Evolutionary conservation across 2,797 vertebrate species (phyloP).

Genomic region (Taenioides sp.): DNA sequence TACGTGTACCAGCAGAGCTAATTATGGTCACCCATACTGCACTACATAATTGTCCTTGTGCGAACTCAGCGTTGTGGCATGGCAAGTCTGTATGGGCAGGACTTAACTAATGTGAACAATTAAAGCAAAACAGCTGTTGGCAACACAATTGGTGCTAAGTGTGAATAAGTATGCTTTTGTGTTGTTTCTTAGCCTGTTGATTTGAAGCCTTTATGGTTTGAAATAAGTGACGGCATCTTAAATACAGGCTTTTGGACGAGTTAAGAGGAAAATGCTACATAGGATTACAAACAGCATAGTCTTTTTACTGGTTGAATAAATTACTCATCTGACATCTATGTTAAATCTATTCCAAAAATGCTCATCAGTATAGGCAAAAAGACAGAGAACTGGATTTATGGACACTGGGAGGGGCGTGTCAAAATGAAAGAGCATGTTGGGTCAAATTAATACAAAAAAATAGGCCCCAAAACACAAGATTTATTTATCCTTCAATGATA

Average conservation of each 20-base stretch:
- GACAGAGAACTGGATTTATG: neutral
- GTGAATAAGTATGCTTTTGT: neutral
- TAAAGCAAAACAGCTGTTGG: constrained; percentile 13
- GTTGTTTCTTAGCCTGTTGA: neutral
- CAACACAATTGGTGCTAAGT: neutral
- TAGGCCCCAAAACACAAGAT: neutral
- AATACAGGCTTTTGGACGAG: neutral
- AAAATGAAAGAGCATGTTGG: neutral
- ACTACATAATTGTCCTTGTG: constrained; percentile 34
- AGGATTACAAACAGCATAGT: neutral
- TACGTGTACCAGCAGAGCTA: constrained; percentile 15
- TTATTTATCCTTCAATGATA: neutral
- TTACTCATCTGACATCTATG: neutral
- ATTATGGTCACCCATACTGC: constrained; percentile 36
- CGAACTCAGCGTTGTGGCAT: constrained; percentile 24
- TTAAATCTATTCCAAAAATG: neutral
- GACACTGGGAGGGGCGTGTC: neutral
- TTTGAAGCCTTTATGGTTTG: neutral
- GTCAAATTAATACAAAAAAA: neutral
- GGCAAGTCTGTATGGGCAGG: constrained; percentile 31
- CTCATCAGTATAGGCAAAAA: neutral
- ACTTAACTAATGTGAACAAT: constrained; percentile 17
- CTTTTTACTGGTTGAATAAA: neutral
- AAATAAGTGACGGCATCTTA: too few species aligned
- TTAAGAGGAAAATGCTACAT: neutral